These are phyloP conservation scores for Ophion ventricosus DNA, from an alignment of 2,888 invertebrate species.

Conservation along the genomic window DNA sequence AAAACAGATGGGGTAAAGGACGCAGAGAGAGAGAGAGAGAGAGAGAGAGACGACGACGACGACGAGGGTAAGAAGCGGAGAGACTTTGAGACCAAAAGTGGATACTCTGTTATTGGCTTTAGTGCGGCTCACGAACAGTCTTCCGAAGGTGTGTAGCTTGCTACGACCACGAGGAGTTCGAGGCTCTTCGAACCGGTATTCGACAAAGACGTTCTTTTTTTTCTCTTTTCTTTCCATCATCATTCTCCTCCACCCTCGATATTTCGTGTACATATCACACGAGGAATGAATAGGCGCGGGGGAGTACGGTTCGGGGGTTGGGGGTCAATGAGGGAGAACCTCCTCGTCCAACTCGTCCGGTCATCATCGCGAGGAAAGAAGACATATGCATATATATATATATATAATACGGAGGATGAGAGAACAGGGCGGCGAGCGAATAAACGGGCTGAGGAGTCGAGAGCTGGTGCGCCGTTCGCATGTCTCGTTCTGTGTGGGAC, in stretches of 20 bases:
- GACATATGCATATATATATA: too few species aligned
- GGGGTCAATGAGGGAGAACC: too few species aligned
- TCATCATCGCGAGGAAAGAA: too few species aligned
- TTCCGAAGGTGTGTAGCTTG: slow-evolving; percentile 11
- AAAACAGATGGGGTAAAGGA: slow-evolving; percentile 40
- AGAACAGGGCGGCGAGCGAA: too few species aligned
- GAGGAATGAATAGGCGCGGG: not conserved
- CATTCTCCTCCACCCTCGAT: not conserved
- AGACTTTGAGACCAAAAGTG: slow-evolving; percentile 74
- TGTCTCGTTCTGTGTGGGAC: slow-evolving; percentile 46
- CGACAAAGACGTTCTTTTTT: slow-evolving; percentile 38
- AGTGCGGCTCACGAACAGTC: slow-evolving; percentile 17
- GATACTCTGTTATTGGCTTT: slow-evolving; percentile 75
- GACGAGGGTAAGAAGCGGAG: too few species aligned
- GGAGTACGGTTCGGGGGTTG: too few species aligned
- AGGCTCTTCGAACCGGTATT: slow-evolving; percentile 58
- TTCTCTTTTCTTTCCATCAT: not conserved
- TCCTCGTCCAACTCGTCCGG: not conserved
- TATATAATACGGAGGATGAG: too few species aligned
- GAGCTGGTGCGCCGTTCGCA: not conserved
- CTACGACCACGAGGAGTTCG: slow-evolving; percentile 31
- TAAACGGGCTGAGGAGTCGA: not conserved
- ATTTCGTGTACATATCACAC: slow-evolving; percentile 13
- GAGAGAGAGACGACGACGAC: too few species aligned
- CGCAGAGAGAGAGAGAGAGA: too few species aligned